Conservation (phyloP, 2,888 invertebrate genomes). For the Troides aeacus region DNA sequence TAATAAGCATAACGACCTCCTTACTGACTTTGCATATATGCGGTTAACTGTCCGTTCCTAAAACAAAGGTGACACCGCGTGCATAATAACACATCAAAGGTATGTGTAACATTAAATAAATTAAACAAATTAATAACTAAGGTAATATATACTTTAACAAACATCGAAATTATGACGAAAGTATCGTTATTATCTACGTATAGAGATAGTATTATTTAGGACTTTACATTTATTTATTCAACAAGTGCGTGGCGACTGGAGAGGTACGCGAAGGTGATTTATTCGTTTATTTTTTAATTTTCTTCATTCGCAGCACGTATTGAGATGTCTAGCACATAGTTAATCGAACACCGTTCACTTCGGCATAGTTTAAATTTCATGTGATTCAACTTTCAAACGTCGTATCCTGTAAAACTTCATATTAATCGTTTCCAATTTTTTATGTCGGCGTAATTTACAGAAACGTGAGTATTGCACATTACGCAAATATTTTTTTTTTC, state of each 20-base stretch:
- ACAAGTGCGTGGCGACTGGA: constrained; percentile 15
- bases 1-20: constrained; percentile 32
- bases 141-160: not conserved
- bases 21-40: constrained; percentile 37
- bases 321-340: constrained; percentile 31
- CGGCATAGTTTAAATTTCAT: constrained; percentile 39
- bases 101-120: not conserved
- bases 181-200: not conserved
- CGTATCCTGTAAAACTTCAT: constrained; percentile 28
- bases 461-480: no score
- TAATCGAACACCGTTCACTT: constrained; percentile 39
- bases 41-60: constrained; percentile 50
- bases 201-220: constrained; percentile 3
- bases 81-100: constrained; percentile 31
- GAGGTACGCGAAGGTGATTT: constrained; percentile 29
- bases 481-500: no score
- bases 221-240: constrained; percentile 5
- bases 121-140: not conserved
- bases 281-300: constrained; percentile 29
- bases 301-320: constrained; percentile 32
- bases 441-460: not conserved
- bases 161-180: not conserved
- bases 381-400: constrained; percentile 39
- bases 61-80: constrained; percentile 36
- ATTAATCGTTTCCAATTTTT: constrained; percentile 3